Percentiles rank a stretch among this genome's conserved stretches.
Conservation (phyloP, 1,140 invertebrate species). For the Solen grandis region DNA sequence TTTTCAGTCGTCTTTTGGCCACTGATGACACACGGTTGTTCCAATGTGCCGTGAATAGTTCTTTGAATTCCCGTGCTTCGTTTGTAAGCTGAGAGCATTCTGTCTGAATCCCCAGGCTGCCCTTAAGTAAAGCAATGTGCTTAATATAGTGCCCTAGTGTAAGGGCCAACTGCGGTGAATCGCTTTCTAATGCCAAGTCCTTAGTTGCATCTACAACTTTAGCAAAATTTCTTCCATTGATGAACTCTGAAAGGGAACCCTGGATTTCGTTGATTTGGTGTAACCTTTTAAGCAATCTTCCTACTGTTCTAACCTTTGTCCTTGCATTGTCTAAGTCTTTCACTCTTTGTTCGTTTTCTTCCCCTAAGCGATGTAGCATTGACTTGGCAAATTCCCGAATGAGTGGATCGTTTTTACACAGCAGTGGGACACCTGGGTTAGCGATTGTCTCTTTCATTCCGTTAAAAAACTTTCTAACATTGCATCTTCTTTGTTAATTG, state of each 20-base stretch:
- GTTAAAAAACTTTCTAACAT: not conserved
- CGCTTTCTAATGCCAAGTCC: not conserved
- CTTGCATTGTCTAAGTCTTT: too few relatives aligned
- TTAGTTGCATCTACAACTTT: constrained; percentile 17
- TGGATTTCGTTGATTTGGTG: too few relatives aligned
- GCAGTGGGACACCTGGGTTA: constrained; percentile 4
- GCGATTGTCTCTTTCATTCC: constrained; percentile 25
- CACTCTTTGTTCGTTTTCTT: too few relatives aligned
- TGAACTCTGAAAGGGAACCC: constrained; percentile 2
- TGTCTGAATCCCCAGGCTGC: constrained; percentile 4
- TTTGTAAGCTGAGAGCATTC: not conserved
- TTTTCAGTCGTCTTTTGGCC: constrained; percentile 7
- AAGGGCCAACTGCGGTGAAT: constrained; percentile 8
- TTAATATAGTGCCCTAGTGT: too few relatives aligned
- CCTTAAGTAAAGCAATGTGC: constrained; percentile 2
- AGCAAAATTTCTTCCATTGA: not conserved
- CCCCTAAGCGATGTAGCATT: not conserved
- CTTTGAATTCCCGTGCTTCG: constrained; percentile 11
- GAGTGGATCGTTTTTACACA: constrained; percentile 14
- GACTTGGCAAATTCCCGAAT: too few relatives aligned
- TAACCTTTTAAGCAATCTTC: not conserved
- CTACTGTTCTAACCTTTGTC: too few relatives aligned
- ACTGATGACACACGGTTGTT: constrained; percentile 13
- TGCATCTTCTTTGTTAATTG: constrained; percentile 1
- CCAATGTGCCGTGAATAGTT: not conserved